These are phyloP conservation scores for Dicranocentrus wangi DNA, from an alignment of 2,888 invertebrate species.

Conservation along the genomic window DNA sequence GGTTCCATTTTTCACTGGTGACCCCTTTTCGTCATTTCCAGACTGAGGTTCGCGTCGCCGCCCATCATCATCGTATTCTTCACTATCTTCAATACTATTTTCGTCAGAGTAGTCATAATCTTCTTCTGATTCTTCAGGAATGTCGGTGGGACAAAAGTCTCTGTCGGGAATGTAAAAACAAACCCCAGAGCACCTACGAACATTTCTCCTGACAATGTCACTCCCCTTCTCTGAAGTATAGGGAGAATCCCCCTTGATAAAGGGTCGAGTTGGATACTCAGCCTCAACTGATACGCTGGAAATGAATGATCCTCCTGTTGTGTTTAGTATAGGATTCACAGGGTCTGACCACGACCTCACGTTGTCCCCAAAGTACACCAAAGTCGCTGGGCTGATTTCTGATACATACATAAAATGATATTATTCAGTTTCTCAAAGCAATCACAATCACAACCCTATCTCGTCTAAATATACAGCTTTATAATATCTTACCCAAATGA, in stretches of 20 bases:
- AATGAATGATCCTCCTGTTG: no score
- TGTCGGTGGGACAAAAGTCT: slow-evolving; percentile 41
- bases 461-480: no score
- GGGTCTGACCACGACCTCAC: not conserved
- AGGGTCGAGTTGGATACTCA: not conserved
- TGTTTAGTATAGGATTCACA: not conserved
- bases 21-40: slow-evolving; percentile 7
- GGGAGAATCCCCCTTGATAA: not conserved
- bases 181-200: slow-evolving; percentile 1
- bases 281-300: not conserved
- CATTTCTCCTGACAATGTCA: not conserved
- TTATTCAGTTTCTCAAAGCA: no score
- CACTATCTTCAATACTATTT: slow-evolving; percentile 9
- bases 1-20: not conserved
- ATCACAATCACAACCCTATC: no score
- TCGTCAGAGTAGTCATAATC: slow-evolving; percentile 17
- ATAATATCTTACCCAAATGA: no score
- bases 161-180: slow-evolving; percentile 44
- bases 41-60: not conserved
- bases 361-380: no score
- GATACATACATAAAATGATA: no score
- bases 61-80: not conserved
- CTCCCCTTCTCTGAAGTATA: not conserved
- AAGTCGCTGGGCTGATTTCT: no score
- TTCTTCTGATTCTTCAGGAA: slow-evolving; percentile 8